Percentiles rank a stretch among this genome's conserved stretches.
Conservation (phyloP, 2,113 vertebrate genomes). For the Leptodactylus fuscus region DNA sequence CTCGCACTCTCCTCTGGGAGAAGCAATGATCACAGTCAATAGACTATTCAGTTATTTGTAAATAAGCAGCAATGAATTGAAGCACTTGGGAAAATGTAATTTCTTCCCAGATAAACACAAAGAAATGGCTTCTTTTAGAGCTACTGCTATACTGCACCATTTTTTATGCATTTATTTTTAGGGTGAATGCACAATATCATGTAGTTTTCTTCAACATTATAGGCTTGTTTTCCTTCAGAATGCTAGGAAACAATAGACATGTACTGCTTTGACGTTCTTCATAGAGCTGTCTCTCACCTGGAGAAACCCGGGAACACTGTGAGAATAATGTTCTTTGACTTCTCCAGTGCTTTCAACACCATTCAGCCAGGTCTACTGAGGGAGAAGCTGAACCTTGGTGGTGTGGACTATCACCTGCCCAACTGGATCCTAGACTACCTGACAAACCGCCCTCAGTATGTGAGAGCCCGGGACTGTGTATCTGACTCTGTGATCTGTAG, state of each 20-base stretch:
- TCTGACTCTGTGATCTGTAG: too few species aligned
- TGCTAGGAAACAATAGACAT: not conserved
- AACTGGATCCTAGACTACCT: too few species aligned
- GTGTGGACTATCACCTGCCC: too few species aligned
- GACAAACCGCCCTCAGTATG: too few species aligned
- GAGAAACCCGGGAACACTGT: too few species aligned
- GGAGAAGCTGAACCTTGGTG: too few species aligned
- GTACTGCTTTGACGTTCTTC: too few species aligned
- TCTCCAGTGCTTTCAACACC: too few species aligned
- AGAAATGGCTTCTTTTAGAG: not conserved
- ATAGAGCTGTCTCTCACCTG: too few species aligned
- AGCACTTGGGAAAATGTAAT: conserved; percentile 10
- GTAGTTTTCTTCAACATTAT: not conserved
- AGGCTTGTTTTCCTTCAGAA: not conserved
- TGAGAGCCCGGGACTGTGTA: too few species aligned
- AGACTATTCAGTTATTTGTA: conserved; percentile 57
- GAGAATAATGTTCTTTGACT: too few species aligned
- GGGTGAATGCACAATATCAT: not conserved
- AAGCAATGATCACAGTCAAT: conserved; percentile 48
- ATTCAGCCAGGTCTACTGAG: too few species aligned
- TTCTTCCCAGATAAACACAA: not conserved
- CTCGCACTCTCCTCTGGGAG: conserved; percentile 30
- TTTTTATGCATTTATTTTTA: not conserved
- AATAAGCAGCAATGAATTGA: conserved; percentile 39
- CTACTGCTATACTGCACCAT: not conserved